Percentiles rank a stretch among this genome's conserved stretches.
Conservation (phyloP, 2,113 vertebrate genomes). For the Glaucomys volans region DNA sequence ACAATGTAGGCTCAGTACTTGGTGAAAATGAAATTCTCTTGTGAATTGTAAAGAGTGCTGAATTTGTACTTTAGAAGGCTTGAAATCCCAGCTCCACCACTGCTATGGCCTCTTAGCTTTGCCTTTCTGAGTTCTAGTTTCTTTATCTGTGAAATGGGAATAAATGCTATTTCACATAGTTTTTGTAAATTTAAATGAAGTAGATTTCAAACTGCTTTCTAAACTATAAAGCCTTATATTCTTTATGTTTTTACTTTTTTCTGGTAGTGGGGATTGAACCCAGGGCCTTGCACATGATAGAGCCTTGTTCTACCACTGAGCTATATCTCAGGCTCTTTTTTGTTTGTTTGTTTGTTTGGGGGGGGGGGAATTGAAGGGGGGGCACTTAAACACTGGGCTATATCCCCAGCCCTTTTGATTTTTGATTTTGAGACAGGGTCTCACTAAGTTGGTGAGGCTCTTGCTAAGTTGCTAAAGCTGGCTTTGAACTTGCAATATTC, state of each 20-base stretch:
- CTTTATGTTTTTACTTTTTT: too few species aligned
- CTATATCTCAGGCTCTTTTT: neutral
- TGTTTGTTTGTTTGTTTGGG: neutral
- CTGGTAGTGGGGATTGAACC: too few species aligned
- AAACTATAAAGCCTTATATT: slow-evolving; percentile 5
- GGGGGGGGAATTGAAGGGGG: neutral
- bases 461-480: neutral
- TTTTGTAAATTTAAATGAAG: slow-evolving; percentile 29
- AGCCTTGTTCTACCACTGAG: neutral
- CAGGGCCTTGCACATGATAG: neutral
- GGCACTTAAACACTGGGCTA: neutral
- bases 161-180: slow-evolving; percentile 1
- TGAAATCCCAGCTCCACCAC: slow-evolving; percentile 42
- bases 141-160: slow-evolving; percentile 38
- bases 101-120: slow-evolving; percentile 40
- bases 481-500: neutral
- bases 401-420: neutral
- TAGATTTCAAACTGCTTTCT: slow-evolving; percentile 8
- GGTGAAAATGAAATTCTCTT: slow-evolving; percentile 63
- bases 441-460: too few species aligned
- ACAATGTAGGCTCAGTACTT: slow-evolving; percentile 62
- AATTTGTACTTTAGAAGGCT: slow-evolving; percentile 57
- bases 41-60: slow-evolving; percentile 63
- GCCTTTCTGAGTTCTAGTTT: slow-evolving; percentile 29
- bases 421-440: neutral